phyloP scores from a whole-genome alignment of 2,113 vertebrate genomes.

The Ammodytes marinus region DNA sequence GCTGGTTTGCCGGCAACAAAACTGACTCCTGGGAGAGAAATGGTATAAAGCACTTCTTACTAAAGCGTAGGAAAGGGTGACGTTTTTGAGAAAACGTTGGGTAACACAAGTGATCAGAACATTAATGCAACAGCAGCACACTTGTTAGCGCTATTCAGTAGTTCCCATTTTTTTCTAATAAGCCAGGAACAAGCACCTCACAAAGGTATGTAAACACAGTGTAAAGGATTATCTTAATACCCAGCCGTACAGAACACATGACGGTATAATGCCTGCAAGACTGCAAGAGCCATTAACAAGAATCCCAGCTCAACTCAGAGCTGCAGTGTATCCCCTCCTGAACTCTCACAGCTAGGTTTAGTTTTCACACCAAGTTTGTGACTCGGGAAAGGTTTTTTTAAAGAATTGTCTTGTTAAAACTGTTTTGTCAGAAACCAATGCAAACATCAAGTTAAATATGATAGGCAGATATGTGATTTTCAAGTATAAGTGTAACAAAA shows the following conservation, averaged over 20 bases:
- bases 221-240: conserved; percentile 72
- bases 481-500: neutral
- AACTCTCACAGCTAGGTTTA: neutral
- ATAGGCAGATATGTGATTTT: neutral
- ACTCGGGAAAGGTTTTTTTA: neutral
- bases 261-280: conserved; percentile 65
- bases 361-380: neutral
- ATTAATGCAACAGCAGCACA: conserved; percentile 17
- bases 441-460: neutral
- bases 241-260: conserved; percentile 65
- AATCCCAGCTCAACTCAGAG: conserved; percentile 5
- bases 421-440: too few species aligned
- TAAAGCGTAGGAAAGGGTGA: neutral
- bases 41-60: neutral
- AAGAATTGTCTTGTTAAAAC: neutral
- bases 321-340: neutral
- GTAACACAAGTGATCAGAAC: conserved; percentile 19
- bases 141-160: conserved; percentile 10
- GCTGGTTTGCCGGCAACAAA: neutral
- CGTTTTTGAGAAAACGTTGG: neutral
- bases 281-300: neutral
- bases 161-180: conserved; percentile 50
- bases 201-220: conserved; percentile 57
- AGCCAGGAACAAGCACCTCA: conserved; percentile 38
- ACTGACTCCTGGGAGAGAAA: conserved; percentile 37